These are phyloP conservation scores for Loxodonta africana DNA, from an alignment of 2,113 vertebrate species.

Conservation along the genomic window DNA sequence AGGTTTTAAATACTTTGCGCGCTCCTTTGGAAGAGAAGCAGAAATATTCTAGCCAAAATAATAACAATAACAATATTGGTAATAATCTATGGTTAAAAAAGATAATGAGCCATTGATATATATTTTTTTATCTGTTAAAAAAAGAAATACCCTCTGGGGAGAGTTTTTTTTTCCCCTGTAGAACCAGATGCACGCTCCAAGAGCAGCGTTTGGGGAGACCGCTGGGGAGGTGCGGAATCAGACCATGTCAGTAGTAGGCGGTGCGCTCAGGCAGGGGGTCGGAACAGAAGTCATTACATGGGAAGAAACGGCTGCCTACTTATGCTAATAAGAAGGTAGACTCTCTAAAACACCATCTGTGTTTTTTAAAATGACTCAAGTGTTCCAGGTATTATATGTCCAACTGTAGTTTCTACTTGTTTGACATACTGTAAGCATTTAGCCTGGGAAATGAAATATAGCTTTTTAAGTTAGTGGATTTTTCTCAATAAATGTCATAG, in stretches of 20 bases:
- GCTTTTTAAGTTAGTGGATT: slow-evolving; percentile 37
- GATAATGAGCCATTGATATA: slow-evolving; percentile 45
- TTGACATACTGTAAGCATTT: slow-evolving; percentile 53
- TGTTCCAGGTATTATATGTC: slow-evolving; percentile 67
- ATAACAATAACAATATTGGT: background rate
- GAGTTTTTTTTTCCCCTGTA: slow-evolving; percentile 63
- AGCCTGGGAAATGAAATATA: slow-evolving; percentile 41
- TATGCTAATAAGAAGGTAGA: slow-evolving; percentile 74
- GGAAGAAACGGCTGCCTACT: slow-evolving; percentile 64
- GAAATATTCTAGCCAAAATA: slow-evolving; percentile 44
- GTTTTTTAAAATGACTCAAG: slow-evolving; percentile 74
- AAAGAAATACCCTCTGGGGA: background rate
- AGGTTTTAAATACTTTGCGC: slow-evolving; percentile 54
- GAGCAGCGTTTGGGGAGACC: slow-evolving; percentile 3
- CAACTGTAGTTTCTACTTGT: slow-evolving; percentile 38
- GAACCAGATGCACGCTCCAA: slow-evolving; percentile 30
- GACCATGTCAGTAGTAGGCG: slow-evolving; percentile 13
- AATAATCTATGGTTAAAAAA: slow-evolving; percentile 39
- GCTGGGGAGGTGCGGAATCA: slow-evolving; percentile 68
- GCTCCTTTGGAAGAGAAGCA: slow-evolving; percentile 62
- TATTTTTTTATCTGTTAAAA: slow-evolving; percentile 69
- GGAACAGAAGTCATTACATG: slow-evolving; percentile 73
- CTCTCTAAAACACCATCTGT: slow-evolving; percentile 67
- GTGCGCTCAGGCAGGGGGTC: slow-evolving; percentile 58
- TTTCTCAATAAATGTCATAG: slow-evolving; percentile 50